Evolutionary conservation across 2,113 vertebrate species (phyloP).

Genomic region (Nestor notabilis): DNA sequence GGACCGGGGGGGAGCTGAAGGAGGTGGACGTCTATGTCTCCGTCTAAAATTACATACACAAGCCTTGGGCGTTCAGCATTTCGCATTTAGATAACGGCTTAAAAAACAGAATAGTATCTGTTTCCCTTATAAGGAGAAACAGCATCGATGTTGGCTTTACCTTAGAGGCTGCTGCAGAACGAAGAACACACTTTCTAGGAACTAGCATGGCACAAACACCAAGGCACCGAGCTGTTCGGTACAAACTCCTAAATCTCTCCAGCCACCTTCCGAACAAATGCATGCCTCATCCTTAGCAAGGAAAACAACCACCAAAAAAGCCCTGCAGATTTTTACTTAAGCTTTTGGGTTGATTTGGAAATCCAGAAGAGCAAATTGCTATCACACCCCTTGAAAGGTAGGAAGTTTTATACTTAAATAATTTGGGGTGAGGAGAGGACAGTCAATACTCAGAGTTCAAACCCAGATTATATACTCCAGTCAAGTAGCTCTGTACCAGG

Average conservation of each 20-base stretch:
- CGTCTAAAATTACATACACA: rapidly evolving
- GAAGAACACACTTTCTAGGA: not conserved
- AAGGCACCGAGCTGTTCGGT: not conserved
- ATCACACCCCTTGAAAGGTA: not conserved
- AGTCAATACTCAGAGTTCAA: not conserved
- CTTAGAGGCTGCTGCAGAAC: not conserved
- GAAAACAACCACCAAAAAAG: not conserved
- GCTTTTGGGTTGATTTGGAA: not conserved
- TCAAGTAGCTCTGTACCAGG: no score
- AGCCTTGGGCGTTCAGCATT: not conserved
- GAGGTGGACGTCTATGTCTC: not conserved
- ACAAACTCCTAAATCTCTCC: not conserved
- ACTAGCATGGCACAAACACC: not conserved
- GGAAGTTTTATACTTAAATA: not conserved
- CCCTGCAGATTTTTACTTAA: not conserved
- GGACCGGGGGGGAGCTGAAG: rapidly evolving
- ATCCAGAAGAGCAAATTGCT: not conserved
- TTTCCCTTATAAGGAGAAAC: conserved; percentile 25
- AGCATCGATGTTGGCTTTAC: not conserved
- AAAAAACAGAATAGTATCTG: not conserved
- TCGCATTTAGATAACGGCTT: not conserved
- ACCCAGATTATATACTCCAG: not conserved
- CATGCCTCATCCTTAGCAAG: not conserved
- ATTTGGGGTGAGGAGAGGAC: rapidly evolving
- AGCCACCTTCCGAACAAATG: not conserved